Base-by-base conservation (phyloP, 2,797 vertebrate species). In the Pseudochirops corinnae region DNA sequence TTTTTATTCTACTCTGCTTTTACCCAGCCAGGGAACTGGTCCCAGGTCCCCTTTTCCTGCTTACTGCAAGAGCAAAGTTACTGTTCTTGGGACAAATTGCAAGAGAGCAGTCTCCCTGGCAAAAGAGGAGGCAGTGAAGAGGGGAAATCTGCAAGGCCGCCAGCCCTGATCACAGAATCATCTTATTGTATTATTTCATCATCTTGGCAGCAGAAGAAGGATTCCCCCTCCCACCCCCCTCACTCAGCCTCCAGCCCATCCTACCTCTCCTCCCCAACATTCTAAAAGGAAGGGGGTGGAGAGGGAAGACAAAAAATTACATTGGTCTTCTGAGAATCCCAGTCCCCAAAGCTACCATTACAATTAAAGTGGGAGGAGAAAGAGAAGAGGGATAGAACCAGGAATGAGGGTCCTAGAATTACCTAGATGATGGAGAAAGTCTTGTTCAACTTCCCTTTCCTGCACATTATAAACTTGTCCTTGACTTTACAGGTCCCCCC, bases 241-340 rank as follows among this genome's bases (percentile, higher is more conserved):
- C 91, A n/a, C 74, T 95, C 82, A 60, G 26, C 95, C 95, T 94
- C 95, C 92, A 82, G 93, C 87, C 93, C 62, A 91, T 93, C 95
- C 57, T 56, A 55, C 91, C 39, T 56, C 58, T 91, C 94, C 91
- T 96, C 92, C n/a, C 53, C 53, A 50, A 94, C 93, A 95, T 92
- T 95, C 95, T 97, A 95, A 95, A 93, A 21, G 95, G 97, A 95
- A 96, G 96, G 97, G 97, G 98, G 95, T 93, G 92, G 93, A 95
- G 93, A 93, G 96, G 96, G 96, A 96, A 96, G 97, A 94, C 94
- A 97, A 96, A 96, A 96, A 91, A 94, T 46, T 9, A 96, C 92
- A 94, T 90, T 58, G 93, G 91, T 97, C 96, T 97, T 97, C 97
- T 97, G 96, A 97, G 96, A 98, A 97, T 97, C 96, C 96, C 97